Percentiles rank a stretch among this genome's conserved stretches.
phyloP scores from a whole-genome alignment of 2,888 invertebrate species.

The Sylvicola cinctus region DNA sequence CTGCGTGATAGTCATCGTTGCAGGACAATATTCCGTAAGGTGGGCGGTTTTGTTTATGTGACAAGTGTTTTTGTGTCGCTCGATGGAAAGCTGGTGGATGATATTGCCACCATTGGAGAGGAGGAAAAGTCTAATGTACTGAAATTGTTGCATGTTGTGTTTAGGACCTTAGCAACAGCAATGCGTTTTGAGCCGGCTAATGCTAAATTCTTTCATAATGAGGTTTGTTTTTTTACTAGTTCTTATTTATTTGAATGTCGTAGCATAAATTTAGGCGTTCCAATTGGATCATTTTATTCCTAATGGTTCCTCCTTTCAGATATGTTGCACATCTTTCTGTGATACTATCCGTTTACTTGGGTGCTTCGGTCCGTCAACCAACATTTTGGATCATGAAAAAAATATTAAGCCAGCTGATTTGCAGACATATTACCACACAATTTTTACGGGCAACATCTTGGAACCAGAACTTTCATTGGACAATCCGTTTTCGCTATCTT shows the following conservation, averaged over 20 bases:
- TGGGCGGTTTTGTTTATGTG: conserved; percentile 92
- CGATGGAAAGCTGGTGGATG: conserved; percentile 53
- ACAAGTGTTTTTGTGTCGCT: conserved; percentile 86
- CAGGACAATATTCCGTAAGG: conserved; percentile 90
- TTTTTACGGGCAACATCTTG: conserved; percentile 57
- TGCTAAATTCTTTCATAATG: conserved; percentile 92
- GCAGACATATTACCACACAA: conserved; percentile 36
- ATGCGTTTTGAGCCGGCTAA: conserved; percentile 99
- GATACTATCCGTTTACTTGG: conserved; percentile 83
- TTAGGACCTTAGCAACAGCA: conserved; percentile 86
- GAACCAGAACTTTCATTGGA: conserved; percentile 40
- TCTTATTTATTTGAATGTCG: conserved; percentile 19
- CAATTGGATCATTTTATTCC: conserved; percentile 9
- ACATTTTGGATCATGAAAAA: conserved; percentile 27
- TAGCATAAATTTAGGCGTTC: conserved; percentile 4
- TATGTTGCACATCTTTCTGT: conserved; percentile 82
- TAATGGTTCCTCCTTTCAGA: conserved; percentile 37
- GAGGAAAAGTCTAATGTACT: conserved; percentile 41
- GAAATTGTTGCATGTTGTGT: conserved; percentile 65
- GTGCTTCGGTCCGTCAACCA: conserved; percentile 48
- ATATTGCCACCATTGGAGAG: conserved; percentile 17
- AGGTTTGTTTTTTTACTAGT: conserved; percentile 32
- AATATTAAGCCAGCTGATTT: conserved; percentile 17
- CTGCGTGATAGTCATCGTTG: conserved; percentile 91
- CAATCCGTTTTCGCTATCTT: conserved; percentile 58